Percentiles rank a stretch among this genome's conserved stretches.
phyloP scores from a whole-genome alignment of 2,888 invertebrate species.

The Dicranocentrus wangi region DNA sequence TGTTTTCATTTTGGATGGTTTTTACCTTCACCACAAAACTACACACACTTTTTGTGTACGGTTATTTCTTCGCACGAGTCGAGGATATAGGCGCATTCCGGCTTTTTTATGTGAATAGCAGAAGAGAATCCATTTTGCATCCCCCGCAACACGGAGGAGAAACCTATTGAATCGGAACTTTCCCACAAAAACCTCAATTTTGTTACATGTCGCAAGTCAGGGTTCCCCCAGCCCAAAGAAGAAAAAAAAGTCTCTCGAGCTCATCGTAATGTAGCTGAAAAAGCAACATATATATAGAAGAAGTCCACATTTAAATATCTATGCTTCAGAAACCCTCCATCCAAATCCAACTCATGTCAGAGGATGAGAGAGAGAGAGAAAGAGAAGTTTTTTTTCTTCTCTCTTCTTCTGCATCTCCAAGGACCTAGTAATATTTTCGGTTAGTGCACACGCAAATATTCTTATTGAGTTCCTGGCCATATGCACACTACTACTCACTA shows the following conservation, averaged over 20 bases:
- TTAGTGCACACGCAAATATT: slow-evolving; percentile 45
- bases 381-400: slow-evolving; percentile 24
- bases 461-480: slow-evolving; percentile 39
- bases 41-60: no score
- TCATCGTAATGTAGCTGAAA: background rate
- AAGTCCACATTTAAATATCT: slow-evolving; percentile 8
- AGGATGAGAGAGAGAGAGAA: slow-evolving; percentile 14
- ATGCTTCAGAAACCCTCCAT: background rate
- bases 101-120: no score
- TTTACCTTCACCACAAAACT: no score
- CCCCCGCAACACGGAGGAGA: no score
- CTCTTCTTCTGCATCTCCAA: slow-evolving; percentile 25
- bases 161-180: slow-evolving; percentile 32
- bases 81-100: no score
- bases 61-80: no score
- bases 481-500: background rate
- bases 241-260: slow-evolving; percentile 32
- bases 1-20: no score
- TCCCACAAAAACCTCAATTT: slow-evolving; percentile 26
- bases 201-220: slow-evolving; percentile 19
- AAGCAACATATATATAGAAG: slow-evolving; percentile 24
- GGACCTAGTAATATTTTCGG: slow-evolving; percentile 53
- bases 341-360: background rate
- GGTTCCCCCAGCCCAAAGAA: no score
- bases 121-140: background rate